phyloP scores from a whole-genome alignment of 35 echinoderm and acorn worm species.

The Apostichopus parvimensis region DNA sequence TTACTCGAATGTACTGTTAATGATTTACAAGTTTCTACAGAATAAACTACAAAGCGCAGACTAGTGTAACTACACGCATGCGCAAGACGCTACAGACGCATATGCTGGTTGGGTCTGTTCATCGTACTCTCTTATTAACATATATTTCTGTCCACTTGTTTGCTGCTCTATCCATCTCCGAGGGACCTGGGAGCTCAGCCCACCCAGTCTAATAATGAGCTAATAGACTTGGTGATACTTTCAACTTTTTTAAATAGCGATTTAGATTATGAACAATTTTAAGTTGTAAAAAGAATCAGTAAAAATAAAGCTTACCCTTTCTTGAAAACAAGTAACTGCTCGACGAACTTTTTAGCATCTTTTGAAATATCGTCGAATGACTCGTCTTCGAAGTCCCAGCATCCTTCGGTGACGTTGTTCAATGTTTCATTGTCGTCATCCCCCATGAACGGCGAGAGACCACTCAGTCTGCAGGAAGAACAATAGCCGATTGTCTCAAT shows the following conservation, averaged over 20 bases:
- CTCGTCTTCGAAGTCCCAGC: slow-evolving; percentile 98
- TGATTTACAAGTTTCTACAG: no score
- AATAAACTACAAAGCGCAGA: no score
- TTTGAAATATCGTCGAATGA: slow-evolving; percentile 89
- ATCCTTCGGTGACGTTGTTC: slow-evolving; percentile 82
- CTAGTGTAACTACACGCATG: no score
- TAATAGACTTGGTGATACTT: background rate
- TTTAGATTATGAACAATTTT: background rate
- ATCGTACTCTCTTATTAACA: no score
- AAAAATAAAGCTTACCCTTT: background rate
- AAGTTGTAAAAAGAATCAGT: background rate
- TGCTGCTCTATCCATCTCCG: no score
- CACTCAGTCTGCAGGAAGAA: slow-evolving; percentile 70
- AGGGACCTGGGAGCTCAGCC: background rate
- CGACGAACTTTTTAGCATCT: slow-evolving; percentile 88
- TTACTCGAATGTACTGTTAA: no score
- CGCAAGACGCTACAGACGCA: no score
- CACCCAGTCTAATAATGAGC: background rate
- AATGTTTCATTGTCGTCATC: slow-evolving; percentile 84
- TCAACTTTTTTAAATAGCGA: background rate
- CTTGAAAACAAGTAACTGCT: slow-evolving; percentile 25
- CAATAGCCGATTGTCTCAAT: no score
- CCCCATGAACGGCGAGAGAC: slow-evolving; percentile 97
- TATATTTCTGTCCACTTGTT: no score
- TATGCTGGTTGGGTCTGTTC: no score